These are phyloP conservation scores for Nematostella vectensis DNA, from an alignment of 92 coral and sea anemone genomes.

Conservation along the genomic window DNA sequence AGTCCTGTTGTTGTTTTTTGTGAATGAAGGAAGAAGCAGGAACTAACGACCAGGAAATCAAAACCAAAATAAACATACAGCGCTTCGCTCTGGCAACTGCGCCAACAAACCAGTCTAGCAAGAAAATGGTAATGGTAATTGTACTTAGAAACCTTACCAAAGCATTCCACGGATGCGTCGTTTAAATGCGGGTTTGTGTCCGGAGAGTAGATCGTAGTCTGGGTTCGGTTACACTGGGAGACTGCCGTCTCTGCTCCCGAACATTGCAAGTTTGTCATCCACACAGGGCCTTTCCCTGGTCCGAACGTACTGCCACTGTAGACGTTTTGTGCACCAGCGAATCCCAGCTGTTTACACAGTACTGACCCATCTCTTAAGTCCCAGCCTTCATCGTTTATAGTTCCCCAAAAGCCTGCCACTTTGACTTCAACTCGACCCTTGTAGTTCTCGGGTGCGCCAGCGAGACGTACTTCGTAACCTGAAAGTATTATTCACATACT, in stretches of 20 bases:
- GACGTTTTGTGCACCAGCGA: constrained; percentile 42
- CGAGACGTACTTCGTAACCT: constrained; percentile 12
- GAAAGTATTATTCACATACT: too few species aligned
- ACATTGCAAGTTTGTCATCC: constrained; percentile 42
- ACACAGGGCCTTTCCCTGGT: constrained; percentile 38
- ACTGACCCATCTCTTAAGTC: constrained; percentile 51
- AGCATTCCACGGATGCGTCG: constrained; percentile 51
- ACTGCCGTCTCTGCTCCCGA: constrained; percentile 27
- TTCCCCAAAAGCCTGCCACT: constrained; percentile 51
- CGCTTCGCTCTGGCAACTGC: too few species aligned
- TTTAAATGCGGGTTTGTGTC: not conserved
- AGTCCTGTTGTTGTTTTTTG: too few species aligned
- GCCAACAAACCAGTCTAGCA: too few species aligned
- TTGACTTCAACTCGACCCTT: constrained; percentile 45
- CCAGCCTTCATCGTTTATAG: constrained; percentile 47
- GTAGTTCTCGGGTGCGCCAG: not conserved
- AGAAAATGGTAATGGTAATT: too few species aligned
- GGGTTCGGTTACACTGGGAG: constrained; percentile 14
- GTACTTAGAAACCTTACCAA: constrained; percentile 28
- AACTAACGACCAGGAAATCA: too few species aligned
- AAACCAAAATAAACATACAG: too few species aligned
- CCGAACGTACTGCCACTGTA: constrained; percentile 37
- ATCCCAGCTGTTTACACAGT: constrained; percentile 31
- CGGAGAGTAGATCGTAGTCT: constrained; percentile 1
- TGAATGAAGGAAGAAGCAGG: too few species aligned